Base-by-base conservation (phyloP, 2,888 invertebrate species). In the Gortyna flavago region DNA sequence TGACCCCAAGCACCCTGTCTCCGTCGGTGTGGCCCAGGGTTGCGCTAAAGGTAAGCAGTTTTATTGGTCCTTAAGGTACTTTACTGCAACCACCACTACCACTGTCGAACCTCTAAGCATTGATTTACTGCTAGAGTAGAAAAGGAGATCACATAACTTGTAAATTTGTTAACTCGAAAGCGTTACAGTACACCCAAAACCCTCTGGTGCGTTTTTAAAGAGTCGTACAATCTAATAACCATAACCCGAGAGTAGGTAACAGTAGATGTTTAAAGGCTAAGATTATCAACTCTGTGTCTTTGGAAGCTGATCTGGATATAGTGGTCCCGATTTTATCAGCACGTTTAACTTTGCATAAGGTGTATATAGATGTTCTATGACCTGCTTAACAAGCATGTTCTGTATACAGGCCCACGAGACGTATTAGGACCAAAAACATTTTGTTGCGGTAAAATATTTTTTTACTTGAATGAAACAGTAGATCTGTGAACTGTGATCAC, bases 1-100 rank as follows among this genome's bases (percentile, higher is more conserved):
- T 94, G 98, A 98, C 91, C 97, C 98, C 91, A 98, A 97, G 90
- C 98, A 98, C 94, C 98, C 98, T n/a, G 98, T 99, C 88, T 97
- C 97, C 90, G 97, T 99, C 87, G 98, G 98, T 81, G 97, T 97
- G 88, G 97, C 97, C 88, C 98, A 97, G 90, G 98, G 98, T 91
- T 99, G 99, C 95, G 98, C 98, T 92, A 98, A 98, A 97, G 98
- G 99, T 98, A 96, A 97, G 97, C 82, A 59, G 32, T 9, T 61
- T 21, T 35, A 21, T 35, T 35, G 21, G 54, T 54, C 25, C 54
- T 54, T 54, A 54, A 25, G 25, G 25, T 21, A 21, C 2, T 54
- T 54, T 25, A 54, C 54, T 54, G 8, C 54, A 54, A 25, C 9
- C 25, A 54, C 54, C 9, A 25, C 16, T 32, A 32, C 32, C 16